These are phyloP conservation scores for Bovichtus diacanthus DNA, from an alignment of 2,797 vertebrate species.

Conservation along the genomic window DNA sequence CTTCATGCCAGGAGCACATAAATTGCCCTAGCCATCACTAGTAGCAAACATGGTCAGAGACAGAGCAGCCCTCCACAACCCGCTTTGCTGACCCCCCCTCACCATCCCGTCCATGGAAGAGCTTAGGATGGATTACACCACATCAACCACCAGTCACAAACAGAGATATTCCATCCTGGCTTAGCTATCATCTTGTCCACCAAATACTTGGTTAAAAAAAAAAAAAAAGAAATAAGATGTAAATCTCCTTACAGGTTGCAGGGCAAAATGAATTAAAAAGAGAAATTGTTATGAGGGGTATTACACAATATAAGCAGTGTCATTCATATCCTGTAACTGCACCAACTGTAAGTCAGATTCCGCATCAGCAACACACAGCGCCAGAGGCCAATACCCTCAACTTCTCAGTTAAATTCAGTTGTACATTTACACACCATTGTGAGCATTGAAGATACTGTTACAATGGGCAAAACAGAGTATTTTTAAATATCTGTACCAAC, in stretches of 20 bases:
- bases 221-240: no score
- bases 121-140: slow-evolving; percentile 81
- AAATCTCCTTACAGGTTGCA: slow-evolving; percentile 56
- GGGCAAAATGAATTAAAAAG: slow-evolving; percentile 40
- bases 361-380: not conserved
- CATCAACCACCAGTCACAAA: slow-evolving; percentile 64
- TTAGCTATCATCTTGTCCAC: slow-evolving; percentile 65
- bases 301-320: slow-evolving; percentile 2
- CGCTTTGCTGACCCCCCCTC: slow-evolving; percentile 33
- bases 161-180: slow-evolving; percentile 66
- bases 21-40: slow-evolving; percentile 30
- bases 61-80: slow-evolving; percentile 21
- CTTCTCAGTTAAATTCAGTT: not conserved
- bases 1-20: not conserved
- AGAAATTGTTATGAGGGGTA: slow-evolving; percentile 3
- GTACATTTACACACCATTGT: not conserved
- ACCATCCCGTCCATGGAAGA: slow-evolving; percentile 44
- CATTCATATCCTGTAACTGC: slow-evolving; percentile 22
- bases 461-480: not conserved
- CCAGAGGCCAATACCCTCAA: not conserved
- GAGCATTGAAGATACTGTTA: not conserved
- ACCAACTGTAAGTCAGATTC: not conserved
- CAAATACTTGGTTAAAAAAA: slow-evolving; percentile 54
- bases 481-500: not conserved
- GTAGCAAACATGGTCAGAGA: slow-evolving; percentile 12